Conservation (phyloP, 2,888 invertebrate genomes). For the Drosophila melanosoma region DNA sequence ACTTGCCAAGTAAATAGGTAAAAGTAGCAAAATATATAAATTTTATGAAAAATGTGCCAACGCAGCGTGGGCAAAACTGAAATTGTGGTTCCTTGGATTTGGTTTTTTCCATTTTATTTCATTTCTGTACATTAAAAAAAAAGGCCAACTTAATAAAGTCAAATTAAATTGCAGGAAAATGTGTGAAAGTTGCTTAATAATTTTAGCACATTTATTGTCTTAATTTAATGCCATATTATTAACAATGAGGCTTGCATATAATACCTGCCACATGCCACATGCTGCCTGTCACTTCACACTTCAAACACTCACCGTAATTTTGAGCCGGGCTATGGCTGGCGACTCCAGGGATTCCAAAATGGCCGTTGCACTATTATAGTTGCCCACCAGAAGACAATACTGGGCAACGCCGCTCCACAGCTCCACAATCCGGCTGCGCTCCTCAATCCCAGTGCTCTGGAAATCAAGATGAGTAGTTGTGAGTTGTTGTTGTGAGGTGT, state of each 20-base stretch:
- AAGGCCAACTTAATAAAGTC: not conserved
- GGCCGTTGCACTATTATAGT: constrained; percentile 85
- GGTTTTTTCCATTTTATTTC: constrained; percentile 25
- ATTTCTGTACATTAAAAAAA: not conserved
- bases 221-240: not conserved
- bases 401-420: constrained; percentile 85
- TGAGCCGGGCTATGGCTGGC: constrained; percentile 84
- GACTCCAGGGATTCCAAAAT: constrained; percentile 85
- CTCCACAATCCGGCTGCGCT: constrained; percentile 84
- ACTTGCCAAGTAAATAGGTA: constrained; percentile 51
- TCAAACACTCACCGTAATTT: constrained; percentile 83
- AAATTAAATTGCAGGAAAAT: not conserved
- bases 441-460: constrained; percentile 83
- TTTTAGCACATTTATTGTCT: not conserved
- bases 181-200: not conserved
- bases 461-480: constrained; percentile 18
- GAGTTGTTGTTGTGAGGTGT: constrained; percentile 30
- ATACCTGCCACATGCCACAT: not conserved
- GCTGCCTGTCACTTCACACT: not conserved
- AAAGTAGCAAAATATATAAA: constrained; percentile 34
- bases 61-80: constrained; percentile 44
- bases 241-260: not conserved
- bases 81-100: constrained; percentile 59
- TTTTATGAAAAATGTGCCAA: constrained; percentile 58
- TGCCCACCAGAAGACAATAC: constrained; percentile 85